Evolutionary conservation across 1,140 invertebrate species (phyloP).

Genomic region (Mactra quadrangularis): DNA sequence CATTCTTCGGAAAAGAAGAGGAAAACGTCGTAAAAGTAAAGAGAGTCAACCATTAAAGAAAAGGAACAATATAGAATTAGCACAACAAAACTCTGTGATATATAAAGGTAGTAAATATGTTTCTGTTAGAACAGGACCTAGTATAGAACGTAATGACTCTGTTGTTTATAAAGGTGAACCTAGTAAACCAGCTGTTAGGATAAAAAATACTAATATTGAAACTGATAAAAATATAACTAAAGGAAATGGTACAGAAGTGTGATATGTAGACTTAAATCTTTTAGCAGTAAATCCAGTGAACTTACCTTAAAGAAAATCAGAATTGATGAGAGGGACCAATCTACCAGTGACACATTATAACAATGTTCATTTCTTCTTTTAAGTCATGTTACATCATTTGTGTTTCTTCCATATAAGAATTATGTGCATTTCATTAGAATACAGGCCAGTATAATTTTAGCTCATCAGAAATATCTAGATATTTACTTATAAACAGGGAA

Average conservation of each 20-base stretch:
- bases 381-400: too few species aligned
- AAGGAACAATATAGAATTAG: constrained; percentile 66
- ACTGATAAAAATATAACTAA: constrained; percentile 57
- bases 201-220: constrained; percentile 65
- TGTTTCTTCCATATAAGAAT: too few species aligned
- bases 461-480: too few species aligned
- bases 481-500: too few species aligned
- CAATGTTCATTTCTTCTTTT: too few species aligned
- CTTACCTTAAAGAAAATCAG: too few species aligned
- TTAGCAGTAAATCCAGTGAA: too few species aligned
- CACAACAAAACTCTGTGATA: constrained; percentile 65
- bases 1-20: constrained; percentile 35
- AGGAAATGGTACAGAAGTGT: constrained; percentile 74
- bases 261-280: constrained; percentile 13
- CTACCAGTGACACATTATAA: too few species aligned
- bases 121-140: constrained; percentile 18
- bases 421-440: too few species aligned
- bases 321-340: too few species aligned
- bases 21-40: constrained; percentile 30
- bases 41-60: background rate
- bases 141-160: constrained; percentile 51
- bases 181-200: constrained; percentile 47
- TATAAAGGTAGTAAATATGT: constrained; percentile 52
- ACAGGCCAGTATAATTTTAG: too few species aligned
- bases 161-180: constrained; percentile 50